phyloP scores from a whole-genome alignment of 2,888 invertebrate species.

The Meandrusa payeni region DNA sequence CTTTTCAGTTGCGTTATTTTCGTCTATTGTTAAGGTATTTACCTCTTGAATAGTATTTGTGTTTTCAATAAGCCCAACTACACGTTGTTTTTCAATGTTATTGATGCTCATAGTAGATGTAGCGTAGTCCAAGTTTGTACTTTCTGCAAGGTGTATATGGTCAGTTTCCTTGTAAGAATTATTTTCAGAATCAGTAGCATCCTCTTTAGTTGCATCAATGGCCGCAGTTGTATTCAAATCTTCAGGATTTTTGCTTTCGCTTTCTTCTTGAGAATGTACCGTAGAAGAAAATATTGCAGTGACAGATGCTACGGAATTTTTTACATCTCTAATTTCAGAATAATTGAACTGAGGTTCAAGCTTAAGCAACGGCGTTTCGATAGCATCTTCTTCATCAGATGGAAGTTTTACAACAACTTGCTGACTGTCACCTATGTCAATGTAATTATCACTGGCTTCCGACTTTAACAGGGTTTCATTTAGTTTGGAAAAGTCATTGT shows the following conservation, averaged over 20 bases:
- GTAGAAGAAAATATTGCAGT: neutral
- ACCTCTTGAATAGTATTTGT: too few relatives aligned
- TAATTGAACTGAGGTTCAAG: conserved; percentile 29
- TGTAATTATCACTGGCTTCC: too few relatives aligned
- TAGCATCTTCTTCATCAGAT: conserved; percentile 3
- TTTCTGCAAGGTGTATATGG: neutral
- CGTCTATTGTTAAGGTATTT: neutral
- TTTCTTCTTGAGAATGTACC: neutral
- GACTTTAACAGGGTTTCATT: too few relatives aligned
- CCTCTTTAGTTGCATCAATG: neutral
- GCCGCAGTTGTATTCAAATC: neutral
- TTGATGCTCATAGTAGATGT: too few relatives aligned
- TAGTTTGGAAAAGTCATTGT: conserved; percentile 25
- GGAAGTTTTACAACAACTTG: neutral
- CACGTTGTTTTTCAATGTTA: too few relatives aligned
- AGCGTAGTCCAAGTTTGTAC: neutral
- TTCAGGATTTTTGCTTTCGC: neutral
- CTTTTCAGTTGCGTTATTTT: neutral
- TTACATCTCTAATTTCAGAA: conserved; percentile 43
- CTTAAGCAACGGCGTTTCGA: neutral
- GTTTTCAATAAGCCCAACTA: too few relatives aligned
- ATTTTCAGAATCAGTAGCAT: neutral
- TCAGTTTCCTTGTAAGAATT: neutral
- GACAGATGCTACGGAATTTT: conserved; percentile 32
- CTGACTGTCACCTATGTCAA: too few relatives aligned